phyloP scores from a whole-genome alignment of 1,140 invertebrate genomes.

The Cylas formicarius region DNA sequence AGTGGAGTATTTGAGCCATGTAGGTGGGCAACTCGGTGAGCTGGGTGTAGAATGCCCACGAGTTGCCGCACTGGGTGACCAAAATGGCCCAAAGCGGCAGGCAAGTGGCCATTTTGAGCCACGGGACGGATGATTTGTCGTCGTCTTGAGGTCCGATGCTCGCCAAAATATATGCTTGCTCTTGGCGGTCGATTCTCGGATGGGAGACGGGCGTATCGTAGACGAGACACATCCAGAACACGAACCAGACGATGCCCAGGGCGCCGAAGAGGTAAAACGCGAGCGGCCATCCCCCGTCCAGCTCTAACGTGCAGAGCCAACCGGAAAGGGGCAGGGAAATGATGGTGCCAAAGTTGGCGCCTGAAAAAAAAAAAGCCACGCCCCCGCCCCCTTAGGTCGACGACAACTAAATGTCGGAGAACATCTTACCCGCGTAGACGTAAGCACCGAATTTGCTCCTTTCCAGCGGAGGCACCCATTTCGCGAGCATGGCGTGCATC shows the following conservation, averaged over 20 bases:
- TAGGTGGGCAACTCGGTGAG: constrained; percentile 90
- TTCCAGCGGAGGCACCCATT: constrained; percentile 75
- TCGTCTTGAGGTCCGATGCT: constrained; percentile 46
- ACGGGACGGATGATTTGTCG: constrained; percentile 51
- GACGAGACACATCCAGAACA: constrained; percentile 64
- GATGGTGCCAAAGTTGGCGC: constrained; percentile 67
- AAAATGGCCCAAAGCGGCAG: constrained; percentile 81
- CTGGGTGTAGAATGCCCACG: constrained; percentile 93
- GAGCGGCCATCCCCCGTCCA: constrained; percentile 66
- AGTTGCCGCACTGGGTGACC: constrained; percentile 82
- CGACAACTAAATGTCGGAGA: not conserved
- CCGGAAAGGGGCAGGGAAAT: constrained; percentile 67
- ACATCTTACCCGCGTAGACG: constrained; percentile 61
- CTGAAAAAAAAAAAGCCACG: constrained; percentile 40
- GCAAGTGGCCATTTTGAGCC: constrained; percentile 71
- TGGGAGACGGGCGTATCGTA: constrained; percentile 72
- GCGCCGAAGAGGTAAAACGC: constrained; percentile 74
- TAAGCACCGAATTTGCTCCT: constrained; percentile 72
- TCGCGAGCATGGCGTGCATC: constrained; percentile 73
- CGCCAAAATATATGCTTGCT: constrained; percentile 60
- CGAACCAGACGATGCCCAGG: constrained; percentile 71
- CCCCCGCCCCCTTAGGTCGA: not conserved
- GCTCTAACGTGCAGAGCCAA: constrained; percentile 61
- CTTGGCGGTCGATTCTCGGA: constrained; percentile 66
- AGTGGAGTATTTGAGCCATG: constrained; percentile 86